Base-by-base conservation (phyloP, 2,797 vertebrate genomes). In the Artibeus jamaicensis region DNA sequence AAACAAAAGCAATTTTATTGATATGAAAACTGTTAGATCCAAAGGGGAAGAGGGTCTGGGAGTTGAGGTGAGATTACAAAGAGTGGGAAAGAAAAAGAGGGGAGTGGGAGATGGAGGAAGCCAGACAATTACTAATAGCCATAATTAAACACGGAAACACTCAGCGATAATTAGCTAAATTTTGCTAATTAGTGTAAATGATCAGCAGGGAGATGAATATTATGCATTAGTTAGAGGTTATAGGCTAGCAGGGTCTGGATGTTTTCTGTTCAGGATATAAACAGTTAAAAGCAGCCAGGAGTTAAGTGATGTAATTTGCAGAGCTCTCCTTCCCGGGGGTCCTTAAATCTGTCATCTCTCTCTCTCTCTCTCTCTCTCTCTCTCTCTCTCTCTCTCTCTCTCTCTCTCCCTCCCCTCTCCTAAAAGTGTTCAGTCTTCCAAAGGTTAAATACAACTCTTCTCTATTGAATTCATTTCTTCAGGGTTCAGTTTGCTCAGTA, bases 121-220 rank as follows among this genome's bases (percentile, higher is more conserved):
- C 34, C 87, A 96, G 95, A 86, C 70, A 96, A 92, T 95, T 97
- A 93, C 94, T 96, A 96, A 97, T 93, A 95, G 91, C 91, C 91
- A n/a, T 96, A 95, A 97, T 97, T 97, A 98, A 97, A 96, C 83
- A 67, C 0, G 5, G 91, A 97, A 97, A 86, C 0, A 42, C 94
- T 92, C 77, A 86, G 86, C 0, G 6, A 95, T 96, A 96, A 97
- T 97, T 97, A 97, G 96, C 92, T 95, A 88, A 96, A 95, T 97
- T 97, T 97, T 95, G 85, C 95, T 97, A 97, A 98, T 97, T 97
- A 96, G 94, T 93, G 67, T 97, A 96, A 97, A 94, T 96, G 91
- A 97, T 97, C 96, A 96, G 91, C 68, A 68, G 94, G 97, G 96
- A 97, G 76, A 97, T 91, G 65, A 93, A 94, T 85, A 96, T 96